Conservation (phyloP, 2,113 vertebrate species). For the Psilopsiagon aurifrons region DNA sequence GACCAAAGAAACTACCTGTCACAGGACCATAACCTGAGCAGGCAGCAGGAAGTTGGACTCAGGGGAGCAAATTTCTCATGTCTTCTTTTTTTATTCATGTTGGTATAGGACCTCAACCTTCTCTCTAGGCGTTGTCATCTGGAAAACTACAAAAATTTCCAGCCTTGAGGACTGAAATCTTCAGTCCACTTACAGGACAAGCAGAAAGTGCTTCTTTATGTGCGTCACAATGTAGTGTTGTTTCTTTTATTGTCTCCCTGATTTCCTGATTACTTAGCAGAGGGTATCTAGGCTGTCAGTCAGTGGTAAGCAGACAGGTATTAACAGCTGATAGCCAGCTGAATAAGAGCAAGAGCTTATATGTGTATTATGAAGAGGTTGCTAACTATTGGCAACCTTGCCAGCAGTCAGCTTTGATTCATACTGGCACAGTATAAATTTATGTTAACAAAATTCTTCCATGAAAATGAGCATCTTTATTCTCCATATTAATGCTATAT, state of each 20-base stretch:
- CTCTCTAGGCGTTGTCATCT: background rate
- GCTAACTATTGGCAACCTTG: background rate
- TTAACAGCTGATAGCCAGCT: background rate
- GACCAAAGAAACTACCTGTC: background rate
- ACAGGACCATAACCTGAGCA: rapidly evolving
- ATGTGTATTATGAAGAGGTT: background rate
- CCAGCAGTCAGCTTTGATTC: background rate
- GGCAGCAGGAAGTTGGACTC: background rate
- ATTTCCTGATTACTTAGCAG: background rate
- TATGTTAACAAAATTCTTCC: background rate
- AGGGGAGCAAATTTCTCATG: background rate
- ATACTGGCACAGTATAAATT: background rate
- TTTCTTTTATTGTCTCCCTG: background rate
- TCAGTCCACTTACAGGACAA: background rate
- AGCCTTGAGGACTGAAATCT: background rate
- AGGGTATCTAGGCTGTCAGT: background rate
- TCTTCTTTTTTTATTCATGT: background rate
- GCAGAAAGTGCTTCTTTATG: background rate
- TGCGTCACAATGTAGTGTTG: background rate
- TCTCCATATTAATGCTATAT: background rate
- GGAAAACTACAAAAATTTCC: background rate
- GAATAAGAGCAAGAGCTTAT: background rate
- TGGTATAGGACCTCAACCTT: background rate
- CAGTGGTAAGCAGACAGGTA: background rate
- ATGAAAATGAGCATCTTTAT: background rate